Conservation (phyloP, 2,797 vertebrate species). For the Threskiornis aethiopicus region DNA sequence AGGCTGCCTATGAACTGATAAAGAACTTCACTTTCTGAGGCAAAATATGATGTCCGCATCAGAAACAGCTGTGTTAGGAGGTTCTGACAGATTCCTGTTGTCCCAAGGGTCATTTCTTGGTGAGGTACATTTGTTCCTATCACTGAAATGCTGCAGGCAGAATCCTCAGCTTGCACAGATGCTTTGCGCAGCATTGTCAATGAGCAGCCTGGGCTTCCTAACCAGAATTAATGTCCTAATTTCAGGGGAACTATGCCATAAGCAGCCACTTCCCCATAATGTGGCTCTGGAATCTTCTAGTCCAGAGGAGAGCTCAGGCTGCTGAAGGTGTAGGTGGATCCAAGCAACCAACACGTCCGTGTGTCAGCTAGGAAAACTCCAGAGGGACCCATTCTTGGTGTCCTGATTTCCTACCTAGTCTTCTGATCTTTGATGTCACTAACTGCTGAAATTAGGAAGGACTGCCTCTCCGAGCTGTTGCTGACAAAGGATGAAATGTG, state of each 20-base stretch:
- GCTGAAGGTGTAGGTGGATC: background rate
- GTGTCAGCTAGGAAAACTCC: background rate
- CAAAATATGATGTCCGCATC: background rate
- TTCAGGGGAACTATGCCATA: background rate
- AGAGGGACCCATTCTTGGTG: background rate
- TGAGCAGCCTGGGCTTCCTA: background rate
- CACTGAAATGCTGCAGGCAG: constrained; percentile 13
- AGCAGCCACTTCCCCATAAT: background rate
- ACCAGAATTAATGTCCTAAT: constrained; percentile 7
- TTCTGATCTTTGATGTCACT: background rate
- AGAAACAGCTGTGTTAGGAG: constrained; percentile 22
- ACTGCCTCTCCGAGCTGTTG: background rate
- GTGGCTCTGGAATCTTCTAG: background rate
- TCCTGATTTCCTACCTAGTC: background rate
- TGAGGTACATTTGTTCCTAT: constrained; percentile 29
- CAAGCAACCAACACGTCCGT: background rate
- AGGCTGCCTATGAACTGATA: background rate
- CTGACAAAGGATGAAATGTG: constrained; percentile 27
- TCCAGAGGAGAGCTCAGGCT: background rate
- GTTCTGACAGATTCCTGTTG: background rate
- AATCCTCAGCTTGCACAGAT: constrained; percentile 34
- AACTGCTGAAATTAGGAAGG: background rate
- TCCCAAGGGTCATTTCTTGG: constrained; percentile 5
- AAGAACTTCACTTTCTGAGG: background rate
- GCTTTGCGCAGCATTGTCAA: background rate